These are phyloP conservation scores for Otolemur crassicaudatus DNA, from an alignment of 2,797 vertebrate genomes.

Conservation along the genomic window DNA sequence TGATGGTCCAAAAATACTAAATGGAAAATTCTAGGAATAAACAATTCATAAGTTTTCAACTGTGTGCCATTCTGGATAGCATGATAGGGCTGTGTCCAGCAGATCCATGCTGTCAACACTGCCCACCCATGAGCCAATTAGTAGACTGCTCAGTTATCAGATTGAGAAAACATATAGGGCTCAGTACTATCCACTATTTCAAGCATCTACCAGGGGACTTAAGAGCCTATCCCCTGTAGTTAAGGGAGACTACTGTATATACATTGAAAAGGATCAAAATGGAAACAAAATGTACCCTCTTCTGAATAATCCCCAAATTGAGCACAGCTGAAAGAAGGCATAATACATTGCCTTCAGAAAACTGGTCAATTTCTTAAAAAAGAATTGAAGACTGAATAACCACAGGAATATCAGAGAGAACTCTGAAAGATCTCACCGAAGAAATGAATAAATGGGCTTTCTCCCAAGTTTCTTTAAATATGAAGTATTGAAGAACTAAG, in stretches of 20 bases:
- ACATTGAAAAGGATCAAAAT: conserved; percentile 33
- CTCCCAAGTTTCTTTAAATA: conserved; percentile 19
- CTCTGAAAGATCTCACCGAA: conserved; percentile 33
- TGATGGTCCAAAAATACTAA: not conserved
- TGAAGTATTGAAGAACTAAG: not conserved
- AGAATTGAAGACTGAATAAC: not conserved
- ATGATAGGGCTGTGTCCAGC: not conserved
- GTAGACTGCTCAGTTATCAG: not conserved
- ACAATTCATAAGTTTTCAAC: not conserved
- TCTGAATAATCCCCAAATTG: conserved; percentile 24
- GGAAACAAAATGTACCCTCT: conserved; percentile 40
- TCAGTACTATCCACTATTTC: not conserved
- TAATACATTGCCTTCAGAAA: conserved; percentile 8
- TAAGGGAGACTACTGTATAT: not conserved
- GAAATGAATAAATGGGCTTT: conserved; percentile 39
- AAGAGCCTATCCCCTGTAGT: not conserved
- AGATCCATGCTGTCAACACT: not conserved
- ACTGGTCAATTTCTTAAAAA: conserved; percentile 38
- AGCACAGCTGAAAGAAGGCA: not conserved
- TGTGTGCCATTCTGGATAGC: not conserved
- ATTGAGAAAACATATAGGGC: not conserved
- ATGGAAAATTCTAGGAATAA: not conserved
- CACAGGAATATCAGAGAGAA: conserved; percentile 28
- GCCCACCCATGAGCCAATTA: not conserved
- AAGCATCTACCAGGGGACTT: not conserved